A percentile compares a stretch with the other conserved stretches of the same genome.
Evolutionary conservation across 2,888 invertebrate genomes (phyloP).

Genomic region (Kryphioiulus occultus): DNA sequence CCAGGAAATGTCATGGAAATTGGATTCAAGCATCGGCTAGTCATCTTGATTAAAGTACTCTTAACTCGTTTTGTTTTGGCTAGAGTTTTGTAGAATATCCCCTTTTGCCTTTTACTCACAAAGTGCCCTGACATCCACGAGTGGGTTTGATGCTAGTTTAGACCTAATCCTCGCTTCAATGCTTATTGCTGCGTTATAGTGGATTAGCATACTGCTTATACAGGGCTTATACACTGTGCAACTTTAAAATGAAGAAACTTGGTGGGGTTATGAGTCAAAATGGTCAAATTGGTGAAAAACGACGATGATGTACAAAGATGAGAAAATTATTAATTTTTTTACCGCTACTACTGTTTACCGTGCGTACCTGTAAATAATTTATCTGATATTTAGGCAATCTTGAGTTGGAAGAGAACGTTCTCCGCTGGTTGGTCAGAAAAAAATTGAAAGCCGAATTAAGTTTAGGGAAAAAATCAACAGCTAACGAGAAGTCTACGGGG

Average conservation of each 20-base stretch:
- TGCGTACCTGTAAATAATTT: background rate
- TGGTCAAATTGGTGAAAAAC: too few species aligned
- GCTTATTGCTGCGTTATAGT: background rate
- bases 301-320: too few species aligned
- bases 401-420: conserved; percentile 56
- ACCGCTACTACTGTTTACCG: too few species aligned
- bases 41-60: background rate
- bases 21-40: too few species aligned
- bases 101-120: background rate
- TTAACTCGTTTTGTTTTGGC: background rate
- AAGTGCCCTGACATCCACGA: background rate
- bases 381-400: conserved; percentile 55
- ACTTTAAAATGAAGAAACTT: too few species aligned
- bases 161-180: background rate
- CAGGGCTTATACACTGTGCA: too few species aligned
- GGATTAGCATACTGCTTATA: too few species aligned
- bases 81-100: background rate
- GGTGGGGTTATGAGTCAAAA: too few species aligned
- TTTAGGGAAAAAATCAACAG: background rate
- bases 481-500: background rate
- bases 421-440: conserved; percentile 55
- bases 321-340: too few species aligned
- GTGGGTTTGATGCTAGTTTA: background rate
- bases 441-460: conserved; percentile 29
- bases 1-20: too few species aligned